These are phyloP conservation scores for Macaria notata DNA, from an alignment of 2,888 invertebrate species.

Conservation along the genomic window DNA sequence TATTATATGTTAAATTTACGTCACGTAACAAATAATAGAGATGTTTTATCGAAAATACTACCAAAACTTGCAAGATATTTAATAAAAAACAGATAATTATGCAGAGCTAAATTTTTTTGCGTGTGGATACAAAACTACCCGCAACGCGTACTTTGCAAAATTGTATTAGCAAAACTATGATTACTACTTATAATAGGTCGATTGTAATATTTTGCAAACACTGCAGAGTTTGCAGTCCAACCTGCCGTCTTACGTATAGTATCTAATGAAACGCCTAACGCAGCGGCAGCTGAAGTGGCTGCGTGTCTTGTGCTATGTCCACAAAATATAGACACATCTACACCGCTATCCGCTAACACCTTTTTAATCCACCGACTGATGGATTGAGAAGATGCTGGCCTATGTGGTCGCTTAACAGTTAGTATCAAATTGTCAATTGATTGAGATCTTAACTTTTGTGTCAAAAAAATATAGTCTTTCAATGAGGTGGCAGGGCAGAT, in stretches of 20 bases:
- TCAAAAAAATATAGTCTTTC: conserved; percentile 6
- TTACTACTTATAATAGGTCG: background rate
- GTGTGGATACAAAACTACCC: too few species aligned
- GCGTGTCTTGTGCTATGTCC: conserved; percentile 21
- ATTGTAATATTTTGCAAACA: background rate
- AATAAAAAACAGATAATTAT: too few species aligned
- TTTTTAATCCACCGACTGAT: conserved; percentile 19
- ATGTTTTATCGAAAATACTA: too few species aligned
- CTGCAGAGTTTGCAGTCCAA: conserved; percentile 6
- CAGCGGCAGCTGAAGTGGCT: conserved; percentile 18
- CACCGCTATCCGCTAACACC: conserved; percentile 10
- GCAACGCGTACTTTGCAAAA: too few species aligned
- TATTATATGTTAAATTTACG: too few species aligned
- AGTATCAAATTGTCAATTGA: conserved; percentile 2
- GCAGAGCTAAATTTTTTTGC: too few species aligned
- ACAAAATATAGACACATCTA: conserved; percentile 15
- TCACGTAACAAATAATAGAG: too few species aligned
- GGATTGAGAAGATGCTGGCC: conserved; percentile 7
- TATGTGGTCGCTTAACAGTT: conserved; percentile 6
- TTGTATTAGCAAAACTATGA: too few species aligned
- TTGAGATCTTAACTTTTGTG: conserved; percentile 2
- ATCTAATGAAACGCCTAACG: conserved; percentile 20
- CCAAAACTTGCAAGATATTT: too few species aligned
- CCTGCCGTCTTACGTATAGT: conserved; percentile 25
- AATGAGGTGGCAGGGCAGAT: conserved; percentile 18